Conservation (phyloP, 2,888 invertebrate species). For the Chrysotoxum bicinctum region DNA sequence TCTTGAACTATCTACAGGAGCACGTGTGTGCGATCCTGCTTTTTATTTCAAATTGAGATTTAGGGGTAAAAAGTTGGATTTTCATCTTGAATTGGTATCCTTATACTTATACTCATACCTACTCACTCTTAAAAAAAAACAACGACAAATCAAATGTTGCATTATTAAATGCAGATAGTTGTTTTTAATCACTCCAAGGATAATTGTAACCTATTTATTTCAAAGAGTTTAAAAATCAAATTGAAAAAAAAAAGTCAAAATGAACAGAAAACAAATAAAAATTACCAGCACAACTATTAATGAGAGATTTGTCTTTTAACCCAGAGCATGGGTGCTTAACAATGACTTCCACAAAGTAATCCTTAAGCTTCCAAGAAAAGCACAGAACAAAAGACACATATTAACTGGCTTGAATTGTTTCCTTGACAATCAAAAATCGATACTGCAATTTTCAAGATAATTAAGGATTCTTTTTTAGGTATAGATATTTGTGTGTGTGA, state of each 20-base stretch:
- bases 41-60: too few species aligned
- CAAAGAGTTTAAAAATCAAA: neutral
- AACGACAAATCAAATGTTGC: too few species aligned
- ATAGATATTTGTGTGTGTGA: too few species aligned
- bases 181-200: too few species aligned
- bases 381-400: slow-evolving; percentile 15
- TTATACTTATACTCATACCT: too few species aligned
- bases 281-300: neutral
- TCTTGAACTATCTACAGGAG: too few species aligned
- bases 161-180: too few species aligned
- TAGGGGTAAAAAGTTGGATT: too few species aligned
- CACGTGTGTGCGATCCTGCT: too few species aligned
- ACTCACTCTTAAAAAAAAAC: too few species aligned
- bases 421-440: slow-evolving; percentile 44
- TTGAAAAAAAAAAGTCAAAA: neutral
- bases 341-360: neutral
- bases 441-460: slow-evolving; percentile 48
- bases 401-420: slow-evolving; percentile 12
- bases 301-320: neutral
- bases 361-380: neutral
- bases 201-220: too few species aligned
- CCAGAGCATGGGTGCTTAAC: neutral
- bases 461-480: slow-evolving; percentile 18
- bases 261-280: neutral
- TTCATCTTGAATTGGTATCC: too few species aligned